Conservation (phyloP, 2,113 vertebrate species). For the Ptychochromis oligacanthus region DNA sequence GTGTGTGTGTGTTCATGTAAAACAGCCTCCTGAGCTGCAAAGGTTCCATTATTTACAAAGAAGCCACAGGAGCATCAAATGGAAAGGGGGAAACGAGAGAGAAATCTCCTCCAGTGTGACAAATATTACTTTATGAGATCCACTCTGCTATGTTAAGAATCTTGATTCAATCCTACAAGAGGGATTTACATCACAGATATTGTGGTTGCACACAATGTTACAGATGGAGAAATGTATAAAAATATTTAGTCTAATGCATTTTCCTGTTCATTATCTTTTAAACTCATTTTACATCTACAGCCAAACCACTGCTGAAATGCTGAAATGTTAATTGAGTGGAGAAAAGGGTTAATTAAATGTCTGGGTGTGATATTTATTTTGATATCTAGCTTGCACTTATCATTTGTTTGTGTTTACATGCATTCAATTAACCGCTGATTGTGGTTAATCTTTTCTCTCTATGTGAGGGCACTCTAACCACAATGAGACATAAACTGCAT, state of each 20-base stretch:
- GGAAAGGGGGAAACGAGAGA: background rate
- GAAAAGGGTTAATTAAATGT: slow-evolving; percentile 20
- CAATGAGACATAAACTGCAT: background rate
- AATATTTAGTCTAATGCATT: background rate
- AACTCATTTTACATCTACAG: slow-evolving; percentile 3
- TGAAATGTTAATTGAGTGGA: slow-evolving; percentile 3
- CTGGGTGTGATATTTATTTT: slow-evolving; percentile 11
- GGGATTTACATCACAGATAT: background rate
- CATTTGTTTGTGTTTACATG: background rate
- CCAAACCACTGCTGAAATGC: background rate
- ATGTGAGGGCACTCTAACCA: background rate
- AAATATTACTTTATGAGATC: slow-evolving; percentile 1
- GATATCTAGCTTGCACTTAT: slow-evolving; percentile 6
- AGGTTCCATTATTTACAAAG: background rate
- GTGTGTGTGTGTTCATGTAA: background rate
- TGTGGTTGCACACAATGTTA: background rate
- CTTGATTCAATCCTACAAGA: background rate
- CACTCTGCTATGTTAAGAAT: background rate
- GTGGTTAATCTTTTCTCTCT: background rate
- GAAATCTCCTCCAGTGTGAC: no score
- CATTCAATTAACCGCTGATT: slow-evolving; percentile 20
- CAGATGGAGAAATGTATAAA: background rate
- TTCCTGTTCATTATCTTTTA: background rate
- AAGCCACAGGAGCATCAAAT: background rate
- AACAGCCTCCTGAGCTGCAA: slow-evolving; percentile 6